A percentile compares a stretch with the other conserved stretches of the same genome.
These are phyloP conservation scores for Yponomeuta sedellus DNA, from an alignment of 2,888 invertebrate species.

Conservation along the genomic window DNA sequence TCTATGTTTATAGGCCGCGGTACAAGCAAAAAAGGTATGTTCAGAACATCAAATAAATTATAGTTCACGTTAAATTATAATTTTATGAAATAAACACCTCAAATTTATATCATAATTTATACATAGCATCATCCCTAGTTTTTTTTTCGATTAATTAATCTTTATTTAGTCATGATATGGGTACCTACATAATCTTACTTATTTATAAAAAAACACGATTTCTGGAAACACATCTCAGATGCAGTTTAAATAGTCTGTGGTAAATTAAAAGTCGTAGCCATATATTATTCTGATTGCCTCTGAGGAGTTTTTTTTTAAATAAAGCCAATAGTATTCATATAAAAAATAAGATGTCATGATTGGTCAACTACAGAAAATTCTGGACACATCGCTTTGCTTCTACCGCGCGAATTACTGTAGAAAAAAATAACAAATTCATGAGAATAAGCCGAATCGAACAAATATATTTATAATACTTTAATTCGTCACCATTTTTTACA, in stretches of 20 bases:
- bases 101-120: not conserved
- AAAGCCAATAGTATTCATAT: too few species aligned
- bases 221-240: not conserved
- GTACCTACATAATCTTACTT: too few species aligned
- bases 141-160: too few species aligned
- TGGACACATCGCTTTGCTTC: not conserved
- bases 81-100: not conserved
- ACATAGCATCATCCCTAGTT: not conserved
- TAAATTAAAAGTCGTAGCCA: too few species aligned
- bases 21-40: not conserved
- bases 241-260: too few species aligned
- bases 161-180: too few species aligned
- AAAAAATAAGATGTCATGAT: not conserved
- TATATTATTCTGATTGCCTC: too few species aligned
- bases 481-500: not conserved
- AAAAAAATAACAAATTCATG: not conserved
- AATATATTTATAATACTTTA: constrained; percentile 5
- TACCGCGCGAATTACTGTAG: not conserved
- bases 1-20: not conserved
- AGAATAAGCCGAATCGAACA: not conserved
- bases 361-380: not conserved
- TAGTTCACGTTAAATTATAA: too few species aligned
- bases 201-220: too few species aligned
- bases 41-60: too few species aligned
- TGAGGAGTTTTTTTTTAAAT: too few species aligned